A percentile compares a stretch with the other conserved stretches of the same genome.
Conservation (phyloP, 2,888 invertebrate genomes). For the Laothoe populi region DNA sequence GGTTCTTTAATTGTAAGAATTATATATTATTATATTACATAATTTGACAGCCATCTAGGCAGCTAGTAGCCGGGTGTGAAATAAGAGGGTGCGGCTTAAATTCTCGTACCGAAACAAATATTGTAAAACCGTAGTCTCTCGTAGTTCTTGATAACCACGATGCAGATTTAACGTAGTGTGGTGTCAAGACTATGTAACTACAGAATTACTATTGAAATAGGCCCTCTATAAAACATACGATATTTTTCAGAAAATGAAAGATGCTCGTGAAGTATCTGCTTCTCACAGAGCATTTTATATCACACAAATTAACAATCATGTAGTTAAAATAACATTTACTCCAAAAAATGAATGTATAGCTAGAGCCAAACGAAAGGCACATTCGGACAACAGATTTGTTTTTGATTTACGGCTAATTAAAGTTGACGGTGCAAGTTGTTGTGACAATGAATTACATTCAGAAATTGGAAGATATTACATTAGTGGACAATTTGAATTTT, state of each 20-base stretch:
- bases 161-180: no score
- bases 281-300: conserved; percentile 72
- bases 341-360: conserved; percentile 73
- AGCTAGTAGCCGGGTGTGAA: no score
- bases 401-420: conserved; percentile 71
- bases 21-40: background rate
- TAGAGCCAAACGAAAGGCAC: conserved; percentile 56
- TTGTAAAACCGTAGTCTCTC: no score
- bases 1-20: conserved; percentile 63
- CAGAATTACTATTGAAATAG: no score
- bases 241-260: conserved; percentile 71
- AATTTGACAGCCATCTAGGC: no score
- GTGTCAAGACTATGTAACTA: no score
- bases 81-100: no score
- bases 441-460: conserved; percentile 66
- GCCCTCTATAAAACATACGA: no score
- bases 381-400: conserved; percentile 65
- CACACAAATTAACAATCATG: conserved; percentile 48
- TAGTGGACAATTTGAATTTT: conserved; percentile 82
- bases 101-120: no score
- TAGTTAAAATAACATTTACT: conserved; percentile 62
- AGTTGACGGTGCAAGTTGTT: conserved; percentile 66
- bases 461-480: conserved; percentile 83
- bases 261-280: conserved; percentile 72
- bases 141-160: no score